These are phyloP conservation scores for Theonella swinhoei DNA, from an alignment of 37 sponge, comb jelly and placozoan species.

Conservation along the genomic window DNA sequence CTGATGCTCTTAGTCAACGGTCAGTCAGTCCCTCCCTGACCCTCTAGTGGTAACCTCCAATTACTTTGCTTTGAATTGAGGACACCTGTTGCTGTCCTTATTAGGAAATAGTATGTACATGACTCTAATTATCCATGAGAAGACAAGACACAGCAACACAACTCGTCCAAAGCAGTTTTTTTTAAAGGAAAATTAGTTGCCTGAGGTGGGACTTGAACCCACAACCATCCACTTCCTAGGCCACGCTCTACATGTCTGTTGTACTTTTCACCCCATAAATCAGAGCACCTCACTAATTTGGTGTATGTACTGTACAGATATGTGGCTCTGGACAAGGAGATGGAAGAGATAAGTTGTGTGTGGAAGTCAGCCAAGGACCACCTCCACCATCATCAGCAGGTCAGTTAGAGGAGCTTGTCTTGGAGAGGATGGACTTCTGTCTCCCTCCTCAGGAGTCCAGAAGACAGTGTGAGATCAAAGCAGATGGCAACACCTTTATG, in stretches of 20 bases:
- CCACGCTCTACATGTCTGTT: too few relatives aligned
- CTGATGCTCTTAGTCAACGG: slow-evolving; percentile 68
- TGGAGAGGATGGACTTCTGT: not conserved
- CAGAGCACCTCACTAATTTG: not conserved
- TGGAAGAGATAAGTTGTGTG: slow-evolving; percentile 74
- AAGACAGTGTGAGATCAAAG: slow-evolving; percentile 61
- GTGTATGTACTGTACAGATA: slow-evolving; percentile 38
- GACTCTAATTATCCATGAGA: too few relatives aligned
- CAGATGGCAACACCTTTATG: slow-evolving; percentile 62
- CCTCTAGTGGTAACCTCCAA: too few relatives aligned
- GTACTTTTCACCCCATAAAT: too few relatives aligned
- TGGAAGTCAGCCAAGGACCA: slow-evolving; percentile 70
- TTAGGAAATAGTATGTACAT: too few relatives aligned
- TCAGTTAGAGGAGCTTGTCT: not conserved
- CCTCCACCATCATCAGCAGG: slow-evolving; percentile 21
- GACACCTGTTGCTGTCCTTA: too few relatives aligned
- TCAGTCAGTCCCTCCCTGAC: not conserved
- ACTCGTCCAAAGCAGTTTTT: too few relatives aligned
- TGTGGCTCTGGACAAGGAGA: slow-evolving; percentile 67
- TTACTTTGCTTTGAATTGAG: too few relatives aligned
- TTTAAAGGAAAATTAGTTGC: too few relatives aligned
- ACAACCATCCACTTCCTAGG: too few relatives aligned
- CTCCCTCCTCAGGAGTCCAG: slow-evolving; percentile 17
- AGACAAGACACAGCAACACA: too few relatives aligned
- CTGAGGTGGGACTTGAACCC: too few relatives aligned